Base-by-base conservation (phyloP, 2,888 invertebrate species). In the Apamea anceps region DNA sequence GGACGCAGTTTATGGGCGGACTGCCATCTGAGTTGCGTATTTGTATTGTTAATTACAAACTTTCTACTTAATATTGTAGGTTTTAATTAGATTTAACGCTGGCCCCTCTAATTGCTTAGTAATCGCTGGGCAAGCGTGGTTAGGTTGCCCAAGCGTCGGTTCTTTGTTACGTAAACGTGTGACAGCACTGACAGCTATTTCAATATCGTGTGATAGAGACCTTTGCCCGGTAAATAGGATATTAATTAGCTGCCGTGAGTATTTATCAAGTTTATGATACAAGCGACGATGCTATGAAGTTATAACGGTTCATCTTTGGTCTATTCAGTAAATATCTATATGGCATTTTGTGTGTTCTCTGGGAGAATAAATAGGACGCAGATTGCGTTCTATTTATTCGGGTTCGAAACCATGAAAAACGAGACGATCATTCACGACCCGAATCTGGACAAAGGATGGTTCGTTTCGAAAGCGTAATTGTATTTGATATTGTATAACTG, bases 1-100 rank as follows among this genome's bases (percentile, higher is more conserved):
- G 91, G 85, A 91, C 87, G 88, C 91, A 92, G 92, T 95, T 95
- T 96, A 96, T 96, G 94, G 95, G 94, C 95, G 94, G 94, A 90
- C 89, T 88, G 90, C 85, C 90, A 89, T 86, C 32, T 32, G 77
- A n/a, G 79, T 82, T 79, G 75, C 75, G 79, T 82, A 84, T 85
- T 83, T 83, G 85, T 82, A 60, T 79, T 80, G 83, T 80, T 81
- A 87, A 88, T 87, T 77, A 79, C 68, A n/a, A 77, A 85, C 86
- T 85, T 87, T 89, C 85, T 88, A 88, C 86, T 84, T 87, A 78
- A 80, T 86, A 77, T 75, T 79, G 82, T 72, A 32, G 25, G 62
- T 82, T 71, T 81, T 67, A 77, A 77, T 84, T 73, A 70, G 77
- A 76, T 72, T 81, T 82, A 63, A 85, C 18, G 63, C 65, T 62